Base-by-base conservation (phyloP, 2,113 vertebrate species). In the Pollachius pollachius region DNA sequence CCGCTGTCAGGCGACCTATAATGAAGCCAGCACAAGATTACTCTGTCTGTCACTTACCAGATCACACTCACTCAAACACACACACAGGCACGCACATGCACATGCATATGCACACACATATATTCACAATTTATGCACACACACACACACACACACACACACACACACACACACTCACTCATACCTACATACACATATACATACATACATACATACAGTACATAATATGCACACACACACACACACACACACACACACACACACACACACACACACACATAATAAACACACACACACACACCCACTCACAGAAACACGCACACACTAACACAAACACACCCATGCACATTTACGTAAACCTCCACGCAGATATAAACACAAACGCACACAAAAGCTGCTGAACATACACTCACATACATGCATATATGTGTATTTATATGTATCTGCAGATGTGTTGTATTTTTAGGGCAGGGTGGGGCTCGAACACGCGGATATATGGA, bases 191-290 rank as follows among this genome's bases (percentile, higher is more conserved):
- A 52, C 52, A 52, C 3, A 52, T 3, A 52, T 15, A 52, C 52
- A 52, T 15, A 52, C 52, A 52, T 15, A 52, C 52, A 58, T 6
- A 18, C 52, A 54, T 18, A 60, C 58, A 60, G 27, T 12, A 62
- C 21, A 62, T 21, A 25, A 62, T 21, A 62, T 8, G 27, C 21
- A 62, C 60, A 62, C 60, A 62, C 60, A 62, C 60, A 62, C 60
- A 62, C 60, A 62, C 60, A 62, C 60, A 62, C 21, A 62, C 59
- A 61, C 21, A 61, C 59, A 59, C n/a, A 59, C n/a, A 59, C 57
- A 59, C 57, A 59, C 57, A 59, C 57, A 30, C 30, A 34, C 30
- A 34, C 30, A 34, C 30, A 34, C 4, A 34, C 6, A 5, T 34
- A 34, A 34, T 34, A 34, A 34, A 34, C 30, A 34, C 30, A 34